Evolutionary conservation across 2,797 vertebrate genomes (phyloP), one percentile per base, ranked within the genome.

Genomic region (Lacerta agilis): DNA sequence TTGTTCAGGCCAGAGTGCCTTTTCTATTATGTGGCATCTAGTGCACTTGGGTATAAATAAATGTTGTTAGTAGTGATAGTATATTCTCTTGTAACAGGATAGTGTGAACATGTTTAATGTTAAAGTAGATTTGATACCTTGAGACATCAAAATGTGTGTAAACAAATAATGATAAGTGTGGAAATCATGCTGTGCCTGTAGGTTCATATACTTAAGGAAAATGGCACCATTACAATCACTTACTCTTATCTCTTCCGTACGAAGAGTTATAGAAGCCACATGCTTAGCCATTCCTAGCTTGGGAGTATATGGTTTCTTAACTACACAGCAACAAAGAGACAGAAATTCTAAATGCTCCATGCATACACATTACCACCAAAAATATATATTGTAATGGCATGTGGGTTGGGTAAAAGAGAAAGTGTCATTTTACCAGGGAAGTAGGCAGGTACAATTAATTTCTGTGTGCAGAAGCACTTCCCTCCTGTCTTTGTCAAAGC

Each of bases 61-160:
- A 49, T 69, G 36, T 36, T 38, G 55, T 75, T 73, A 55, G 33
- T 84, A 84, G 64, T 38, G n/a, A 6, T 55, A 66, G 29, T 33
- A 25, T 36, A 86, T 45, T 79, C 43, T 17, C 29, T 18, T 69
- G 75, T 78, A 49, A 67, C 64, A 79, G 17, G 33, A 29, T 69
- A n/a, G 7, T 79, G 43, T 86, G 72, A 75, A 36, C n/a, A 27
- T 36, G 11, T 79, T 79, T 77, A 45, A 85, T 77, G 61, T 38
- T 77, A 18, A 78, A 43, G 45, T 67, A 43, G 73, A 66, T 77
- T 77, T 86, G 69, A 79, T 79, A 79, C 76, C 64, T 79, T 67
- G 75, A 64, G 29, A 29, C 38, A 85, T 45, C 41, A 78, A 86
- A 86, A 75, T 75, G 36, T 61, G 23, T n/a, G 29, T 69, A 69